These are phyloP conservation scores for Kryptolebias ocellatus DNA, from an alignment of 2,797 vertebrate genomes.

Conservation along the genomic window DNA sequence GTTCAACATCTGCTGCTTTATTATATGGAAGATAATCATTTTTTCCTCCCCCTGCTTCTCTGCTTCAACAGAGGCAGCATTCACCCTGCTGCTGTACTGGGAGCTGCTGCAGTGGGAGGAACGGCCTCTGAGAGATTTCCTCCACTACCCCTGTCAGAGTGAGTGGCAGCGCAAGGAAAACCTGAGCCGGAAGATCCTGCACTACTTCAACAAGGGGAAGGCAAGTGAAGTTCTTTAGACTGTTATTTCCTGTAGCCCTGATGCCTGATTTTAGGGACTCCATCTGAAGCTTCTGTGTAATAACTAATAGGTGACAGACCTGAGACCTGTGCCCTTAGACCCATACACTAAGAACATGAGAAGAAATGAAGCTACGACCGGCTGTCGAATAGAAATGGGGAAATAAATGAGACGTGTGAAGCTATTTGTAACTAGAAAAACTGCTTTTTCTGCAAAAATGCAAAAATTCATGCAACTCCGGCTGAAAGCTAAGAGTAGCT, in stretches of 20 bases:
- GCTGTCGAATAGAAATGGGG: too few species aligned
- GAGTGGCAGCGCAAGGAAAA: constrained; percentile 99
- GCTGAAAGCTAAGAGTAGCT: too few species aligned
- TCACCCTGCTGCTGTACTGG: constrained; percentile 97
- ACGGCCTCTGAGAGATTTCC: constrained; percentile 94
- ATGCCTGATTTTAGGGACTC: constrained; percentile 12
- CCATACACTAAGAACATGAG: too few species aligned
- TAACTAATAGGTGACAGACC: too few species aligned
- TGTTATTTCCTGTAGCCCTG: background rate
- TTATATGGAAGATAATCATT: background rate
- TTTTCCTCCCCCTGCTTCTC: background rate
- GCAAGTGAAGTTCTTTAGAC: constrained; percentile 67
- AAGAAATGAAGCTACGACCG: too few species aligned
- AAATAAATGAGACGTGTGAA: too few species aligned
- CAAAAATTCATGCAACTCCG: too few species aligned
- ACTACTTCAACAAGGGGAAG: constrained; percentile 99
- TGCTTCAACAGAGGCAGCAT: constrained; percentile 89
- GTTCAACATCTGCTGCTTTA: constrained; percentile 21
- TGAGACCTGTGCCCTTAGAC: too few species aligned
- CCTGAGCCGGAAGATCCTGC: constrained; percentile 97
- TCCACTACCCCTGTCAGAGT: constrained; percentile 96
- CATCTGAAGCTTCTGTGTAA: too few species aligned
- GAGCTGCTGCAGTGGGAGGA: constrained; percentile 99
- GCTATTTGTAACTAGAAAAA: too few species aligned
- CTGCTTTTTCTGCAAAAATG: too few species aligned